These are phyloP conservation scores for Xiphophorus couchianus DNA, from an alignment of 2,113 vertebrate species.

Conservation along the genomic window DNA sequence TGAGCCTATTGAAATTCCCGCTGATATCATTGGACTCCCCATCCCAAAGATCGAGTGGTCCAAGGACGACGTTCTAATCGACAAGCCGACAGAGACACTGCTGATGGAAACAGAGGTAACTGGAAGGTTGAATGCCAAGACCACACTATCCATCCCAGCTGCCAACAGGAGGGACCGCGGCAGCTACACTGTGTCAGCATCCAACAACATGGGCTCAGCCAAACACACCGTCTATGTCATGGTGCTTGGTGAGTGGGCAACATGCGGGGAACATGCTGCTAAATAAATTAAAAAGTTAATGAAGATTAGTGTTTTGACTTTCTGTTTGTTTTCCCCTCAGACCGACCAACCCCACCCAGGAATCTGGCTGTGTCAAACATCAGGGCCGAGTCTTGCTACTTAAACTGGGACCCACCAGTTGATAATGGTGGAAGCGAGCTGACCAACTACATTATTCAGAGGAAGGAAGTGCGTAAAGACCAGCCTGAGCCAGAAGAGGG, in stretches of 20 bases:
- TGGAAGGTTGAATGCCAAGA: constrained; percentile 88
- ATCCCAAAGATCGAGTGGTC: constrained; percentile 96
- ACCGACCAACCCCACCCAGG: constrained; percentile 93
- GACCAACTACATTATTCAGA: constrained; percentile 95
- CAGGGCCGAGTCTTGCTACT: constrained; percentile 90
- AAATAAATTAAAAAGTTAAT: background rate
- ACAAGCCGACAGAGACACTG: constrained; percentile 81
- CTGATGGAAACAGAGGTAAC: constrained; percentile 88
- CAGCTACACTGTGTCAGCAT: constrained; percentile 86
- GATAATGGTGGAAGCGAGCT: constrained; percentile 96
- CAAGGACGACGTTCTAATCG: constrained; percentile 90
- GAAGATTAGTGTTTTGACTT: background rate
- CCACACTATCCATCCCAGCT: constrained; percentile 84
- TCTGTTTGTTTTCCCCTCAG: constrained; percentile 64
- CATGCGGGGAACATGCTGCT: background rate
- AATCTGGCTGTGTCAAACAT: constrained; percentile 91
- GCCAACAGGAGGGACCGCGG: constrained; percentile 85
- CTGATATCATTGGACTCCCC: constrained; percentile 92
- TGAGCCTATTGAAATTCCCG: constrained; percentile 90
- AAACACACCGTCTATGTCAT: constrained; percentile 85
- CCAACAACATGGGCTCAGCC: constrained; percentile 91
- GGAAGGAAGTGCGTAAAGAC: constrained; percentile 77
- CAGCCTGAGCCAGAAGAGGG: constrained; percentile 66
- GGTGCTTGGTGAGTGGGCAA: constrained; percentile 86
- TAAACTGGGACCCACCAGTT: constrained; percentile 90